These are phyloP conservation scores for Drosophila prosaltans DNA, from an alignment of 1,140 invertebrate species.

Conservation along the genomic window DNA sequence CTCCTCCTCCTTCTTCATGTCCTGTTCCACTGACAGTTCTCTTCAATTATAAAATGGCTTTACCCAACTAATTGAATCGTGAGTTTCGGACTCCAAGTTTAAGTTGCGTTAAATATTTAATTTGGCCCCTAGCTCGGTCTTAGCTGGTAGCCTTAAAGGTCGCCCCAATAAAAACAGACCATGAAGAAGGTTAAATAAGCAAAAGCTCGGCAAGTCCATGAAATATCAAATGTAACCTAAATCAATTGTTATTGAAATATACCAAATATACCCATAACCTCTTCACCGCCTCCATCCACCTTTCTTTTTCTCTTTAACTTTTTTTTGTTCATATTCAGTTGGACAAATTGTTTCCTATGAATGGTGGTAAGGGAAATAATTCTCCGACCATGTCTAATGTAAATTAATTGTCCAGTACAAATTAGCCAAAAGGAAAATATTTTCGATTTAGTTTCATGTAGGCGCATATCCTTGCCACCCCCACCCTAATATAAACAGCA, in stretches of 20 bases:
- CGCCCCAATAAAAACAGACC: not conserved
- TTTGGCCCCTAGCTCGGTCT: not conserved
- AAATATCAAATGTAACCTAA: not conserved
- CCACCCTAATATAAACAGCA: constrained; percentile 2
- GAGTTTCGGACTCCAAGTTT: constrained; percentile 8
- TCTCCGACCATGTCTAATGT: constrained; percentile 17
- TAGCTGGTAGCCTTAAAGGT: not conserved
- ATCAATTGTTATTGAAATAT: constrained; percentile 4
- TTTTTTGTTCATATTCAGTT: not conserved
- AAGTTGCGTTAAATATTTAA: constrained; percentile 13
- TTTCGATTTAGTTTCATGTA: constrained; percentile 16
- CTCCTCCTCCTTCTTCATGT: constrained; percentile 30
- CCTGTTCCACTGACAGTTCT: not conserved
- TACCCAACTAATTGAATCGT: constrained; percentile 72
- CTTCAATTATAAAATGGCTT: constrained; percentile 80
- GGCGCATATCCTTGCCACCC: not conserved
- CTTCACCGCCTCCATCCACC: not conserved
- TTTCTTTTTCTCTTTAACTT: not conserved
- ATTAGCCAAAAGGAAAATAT: constrained; percentile 20
- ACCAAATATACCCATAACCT: not conserved
- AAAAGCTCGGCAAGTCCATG: not conserved
- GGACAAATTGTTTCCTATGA: constrained; percentile 10
- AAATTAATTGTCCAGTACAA: constrained; percentile 21
- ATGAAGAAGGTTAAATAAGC: not conserved
- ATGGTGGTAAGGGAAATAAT: not conserved